phyloP scores from a whole-genome alignment of 2,797 vertebrate species.

The Gambelia wislizenii region DNA sequence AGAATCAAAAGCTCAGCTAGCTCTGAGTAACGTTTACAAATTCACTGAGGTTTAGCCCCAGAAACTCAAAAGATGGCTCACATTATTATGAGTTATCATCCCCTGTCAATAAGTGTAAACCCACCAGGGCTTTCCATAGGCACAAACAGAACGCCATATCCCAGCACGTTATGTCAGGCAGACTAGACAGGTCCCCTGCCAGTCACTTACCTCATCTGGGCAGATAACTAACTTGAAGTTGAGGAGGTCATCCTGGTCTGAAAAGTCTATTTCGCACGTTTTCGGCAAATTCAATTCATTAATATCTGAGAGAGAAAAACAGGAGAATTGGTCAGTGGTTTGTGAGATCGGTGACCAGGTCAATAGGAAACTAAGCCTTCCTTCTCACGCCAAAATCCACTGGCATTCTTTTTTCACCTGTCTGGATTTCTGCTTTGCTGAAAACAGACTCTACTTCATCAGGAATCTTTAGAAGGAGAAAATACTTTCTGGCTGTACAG shows the following conservation, averaged over 20 bases:
- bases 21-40: neutral
- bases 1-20: neutral
- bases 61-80: neutral
- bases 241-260: constrained; percentile 93
- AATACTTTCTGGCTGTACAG: neutral
- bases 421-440: neutral
- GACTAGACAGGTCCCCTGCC: too few relatives aligned
- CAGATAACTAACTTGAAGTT: constrained; percentile 98
- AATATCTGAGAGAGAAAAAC: constrained; percentile 83
- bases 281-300: constrained; percentile 96
- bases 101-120: neutral
- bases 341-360: neutral
- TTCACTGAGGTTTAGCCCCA: fast-evolving
- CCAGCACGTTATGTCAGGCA: neutral
- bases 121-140: neutral
- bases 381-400: neutral
- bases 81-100: too few relatives aligned
- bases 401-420: too few relatives aligned
- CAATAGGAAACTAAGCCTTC: neutral
- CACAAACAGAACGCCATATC: neutral
- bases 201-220: constrained; percentile 88
- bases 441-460: neutral
- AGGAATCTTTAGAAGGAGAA: neutral
- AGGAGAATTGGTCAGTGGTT: neutral
- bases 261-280: constrained; percentile 95